These are phyloP conservation scores for Lamprologus tigripictilis DNA, from an alignment of 2,113 vertebrate species.

Conservation along the genomic window DNA sequence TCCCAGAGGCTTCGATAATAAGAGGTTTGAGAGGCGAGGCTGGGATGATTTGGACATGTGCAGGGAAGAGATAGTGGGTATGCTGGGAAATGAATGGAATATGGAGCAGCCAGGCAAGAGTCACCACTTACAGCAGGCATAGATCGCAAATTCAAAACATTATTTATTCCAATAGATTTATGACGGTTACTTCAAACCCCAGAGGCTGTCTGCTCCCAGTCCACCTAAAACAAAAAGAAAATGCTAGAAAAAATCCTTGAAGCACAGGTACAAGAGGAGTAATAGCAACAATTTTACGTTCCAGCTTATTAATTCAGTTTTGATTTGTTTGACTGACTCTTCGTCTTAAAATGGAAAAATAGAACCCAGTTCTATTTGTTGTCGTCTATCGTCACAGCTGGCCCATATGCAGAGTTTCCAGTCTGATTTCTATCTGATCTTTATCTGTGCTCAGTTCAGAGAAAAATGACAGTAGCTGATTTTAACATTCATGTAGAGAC, in stretches of 20 bases:
- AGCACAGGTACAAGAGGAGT: background rate
- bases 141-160: background rate
- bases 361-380: background rate
- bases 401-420: background rate
- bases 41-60: background rate
- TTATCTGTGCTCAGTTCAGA: background rate
- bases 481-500: background rate
- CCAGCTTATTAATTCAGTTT: fast-evolving
- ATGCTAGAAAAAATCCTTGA: background rate
- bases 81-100: background rate
- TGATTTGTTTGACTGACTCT: background rate
- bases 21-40: background rate
- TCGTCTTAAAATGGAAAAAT: background rate
- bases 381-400: background rate
- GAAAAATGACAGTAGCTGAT: background rate
- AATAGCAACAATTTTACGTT: background rate
- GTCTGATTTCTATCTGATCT: background rate
- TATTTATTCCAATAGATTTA: background rate
- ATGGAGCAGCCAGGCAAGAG: background rate
- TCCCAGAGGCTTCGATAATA: fast-evolving
- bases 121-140: background rate
- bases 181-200: background rate
- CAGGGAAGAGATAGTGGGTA: background rate
- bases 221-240: background rate
- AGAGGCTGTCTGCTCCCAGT: background rate